Base-by-base conservation (phyloP, 2,113 vertebrate genomes). In the Tretioscincus oriximinensis region DNA sequence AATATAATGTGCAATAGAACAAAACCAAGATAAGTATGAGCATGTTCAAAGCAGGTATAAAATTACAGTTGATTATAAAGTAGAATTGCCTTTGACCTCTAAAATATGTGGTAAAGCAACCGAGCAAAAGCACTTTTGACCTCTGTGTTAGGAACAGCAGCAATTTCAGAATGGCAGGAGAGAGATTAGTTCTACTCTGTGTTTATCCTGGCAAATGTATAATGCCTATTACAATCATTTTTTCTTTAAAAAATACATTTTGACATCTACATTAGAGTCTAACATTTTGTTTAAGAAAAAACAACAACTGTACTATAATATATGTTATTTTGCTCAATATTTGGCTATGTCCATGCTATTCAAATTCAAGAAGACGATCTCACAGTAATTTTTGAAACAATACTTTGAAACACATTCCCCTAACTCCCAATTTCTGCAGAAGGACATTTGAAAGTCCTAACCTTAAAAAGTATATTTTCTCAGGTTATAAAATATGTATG, bases 401-500 rank as follows among this genome's bases (percentile, higher is more conserved):
- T 35, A 35, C 16, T n/a, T 58, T 58, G 12, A 14, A 58, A 31
- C 28, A 68, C 2, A 68, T 41, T 35, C 6, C 35, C 35, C 58
- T 81, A 81, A 73, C 24, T 63, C 11, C 21, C 16, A 63, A 54
- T 35, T 68, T 9, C 51, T 35, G 26, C 10, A 5, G n/a, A 82
- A 82, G 22, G 73, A 49, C 28, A 63, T 81, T 26, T 76, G 51
- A 76, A 76, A 63, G 73, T 49, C 54, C 20, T 69, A 29, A 47
- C 24, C 7, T 9, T 4, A 69, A 58, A 69, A 41, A 26, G 45
- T 45, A 31, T 14, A 69, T 67, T n/a, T 61, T 63, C n/a, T 70
- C 73, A 31, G 22, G n/a, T 49, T 41, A 82, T 82, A 63, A 82
- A 82, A 76, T 69, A 82, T 82, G 66, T 51, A 76, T 76, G 58